phyloP scores from a whole-genome alignment of 1,140 invertebrate genomes.

The Pachypsylla venusta region DNA sequence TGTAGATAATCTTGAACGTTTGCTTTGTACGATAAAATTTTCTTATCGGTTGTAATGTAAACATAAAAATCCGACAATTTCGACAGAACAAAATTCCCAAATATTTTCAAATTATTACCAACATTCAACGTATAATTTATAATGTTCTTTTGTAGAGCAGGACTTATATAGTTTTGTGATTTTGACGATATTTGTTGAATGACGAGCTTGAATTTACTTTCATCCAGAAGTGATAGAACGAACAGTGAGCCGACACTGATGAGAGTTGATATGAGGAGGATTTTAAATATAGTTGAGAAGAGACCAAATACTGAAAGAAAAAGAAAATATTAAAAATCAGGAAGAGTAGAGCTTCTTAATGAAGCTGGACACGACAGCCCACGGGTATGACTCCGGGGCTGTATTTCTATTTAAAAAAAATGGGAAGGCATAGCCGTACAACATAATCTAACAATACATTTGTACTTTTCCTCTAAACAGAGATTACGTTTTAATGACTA shows the following conservation, averaged over 20 bases:
- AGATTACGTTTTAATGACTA: not conserved
- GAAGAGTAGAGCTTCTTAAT: too few relatives aligned
- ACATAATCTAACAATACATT: too few relatives aligned
- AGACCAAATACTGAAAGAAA: constrained; percentile 1
- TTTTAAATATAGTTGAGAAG: not conserved
- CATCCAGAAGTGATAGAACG: not conserved
- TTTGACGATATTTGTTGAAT: not conserved
- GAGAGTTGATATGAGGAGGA: not conserved
- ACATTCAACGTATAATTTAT: not conserved
- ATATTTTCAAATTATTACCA: not conserved
- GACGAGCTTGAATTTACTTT: not conserved
- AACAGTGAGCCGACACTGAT: constrained; percentile 5
- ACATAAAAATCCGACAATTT: not conserved
- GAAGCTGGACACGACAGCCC: too few relatives aligned
- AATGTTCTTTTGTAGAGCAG: not conserved
- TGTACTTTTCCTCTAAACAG: too few relatives aligned
- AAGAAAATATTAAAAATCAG: not conserved
- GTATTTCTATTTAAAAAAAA: too few relatives aligned
- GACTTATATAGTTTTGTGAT: not conserved
- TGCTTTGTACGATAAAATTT: not conserved
- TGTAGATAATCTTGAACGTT: not conserved
- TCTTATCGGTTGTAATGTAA: not conserved
- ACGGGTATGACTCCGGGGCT: too few relatives aligned
- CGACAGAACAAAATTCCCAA: not conserved
- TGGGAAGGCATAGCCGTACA: too few relatives aligned